phyloP scores from a whole-genome alignment of 2,797 vertebrate genomes.

The Potorous gilbertii region DNA sequence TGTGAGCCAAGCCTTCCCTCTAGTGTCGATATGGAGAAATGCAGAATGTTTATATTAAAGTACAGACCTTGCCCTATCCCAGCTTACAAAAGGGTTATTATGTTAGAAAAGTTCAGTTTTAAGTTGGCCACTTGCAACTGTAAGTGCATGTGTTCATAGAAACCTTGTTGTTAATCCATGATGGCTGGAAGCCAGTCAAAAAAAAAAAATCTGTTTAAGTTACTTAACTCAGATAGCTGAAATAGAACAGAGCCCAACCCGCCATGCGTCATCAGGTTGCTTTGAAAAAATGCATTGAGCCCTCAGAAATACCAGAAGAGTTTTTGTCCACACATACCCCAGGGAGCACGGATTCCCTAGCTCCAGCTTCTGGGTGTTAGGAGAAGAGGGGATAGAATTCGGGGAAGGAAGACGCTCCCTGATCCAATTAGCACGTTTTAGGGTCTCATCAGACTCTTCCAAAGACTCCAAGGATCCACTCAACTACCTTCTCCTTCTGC shows the following conservation, averaged over 20 bases:
- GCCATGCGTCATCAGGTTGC: neutral
- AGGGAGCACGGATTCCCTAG: neutral
- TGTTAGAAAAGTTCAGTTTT: neutral
- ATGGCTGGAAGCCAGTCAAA: neutral
- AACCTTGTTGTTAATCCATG: neutral
- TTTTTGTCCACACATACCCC: neutral
- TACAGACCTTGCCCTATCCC: neutral
- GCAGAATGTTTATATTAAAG: neutral
- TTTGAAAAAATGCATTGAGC: neutral
- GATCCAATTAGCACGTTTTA: neutral
- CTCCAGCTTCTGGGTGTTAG: neutral
- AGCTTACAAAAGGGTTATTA: neutral
- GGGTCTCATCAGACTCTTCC: neutral
- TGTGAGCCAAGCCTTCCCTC: conserved; percentile 60
- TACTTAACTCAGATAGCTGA: neutral
- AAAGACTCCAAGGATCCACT: neutral
- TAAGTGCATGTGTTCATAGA: neutral
- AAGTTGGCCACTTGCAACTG: neutral
- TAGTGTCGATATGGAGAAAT: conserved; percentile 58
- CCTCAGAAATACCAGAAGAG: neutral
- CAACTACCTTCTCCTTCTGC: neutral
- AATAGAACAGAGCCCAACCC: neutral
- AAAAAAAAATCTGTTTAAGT: neutral
- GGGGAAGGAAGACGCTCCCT: neutral
- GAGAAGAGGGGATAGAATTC: neutral